A percentile compares a stretch with the other conserved stretches of the same genome.
Conservation (phyloP, 2,113 vertebrate species). For the Echinops telfairi region DNA sequence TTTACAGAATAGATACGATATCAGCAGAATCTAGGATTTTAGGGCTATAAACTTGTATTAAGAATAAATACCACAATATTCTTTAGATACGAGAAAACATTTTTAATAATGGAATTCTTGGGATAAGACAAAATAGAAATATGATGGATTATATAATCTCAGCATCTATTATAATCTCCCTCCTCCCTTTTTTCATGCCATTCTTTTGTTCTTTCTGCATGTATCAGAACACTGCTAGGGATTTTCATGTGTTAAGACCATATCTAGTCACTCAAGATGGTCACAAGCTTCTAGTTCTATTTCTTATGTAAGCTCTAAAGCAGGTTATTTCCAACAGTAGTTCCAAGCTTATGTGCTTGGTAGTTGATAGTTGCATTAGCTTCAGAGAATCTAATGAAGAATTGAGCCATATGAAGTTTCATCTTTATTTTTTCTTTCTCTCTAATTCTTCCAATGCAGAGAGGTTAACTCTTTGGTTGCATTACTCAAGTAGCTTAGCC, state of each 20-base stretch:
- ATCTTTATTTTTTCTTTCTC: not conserved
- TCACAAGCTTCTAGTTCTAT: slow-evolving; percentile 33
- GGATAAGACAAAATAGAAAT: slow-evolving; percentile 52
- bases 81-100: slow-evolving; percentile 38
- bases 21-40: slow-evolving; percentile 22
- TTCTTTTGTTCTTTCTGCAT: slow-evolving; percentile 14
- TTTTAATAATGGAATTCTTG: slow-evolving; percentile 38
- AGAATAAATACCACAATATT: slow-evolving; percentile 53
- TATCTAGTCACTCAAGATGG: not conserved
- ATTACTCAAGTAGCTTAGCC: not conserved
- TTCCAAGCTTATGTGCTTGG: not conserved
- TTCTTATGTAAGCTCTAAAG: slow-evolving; percentile 5
- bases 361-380: not conserved
- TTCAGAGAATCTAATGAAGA: slow-evolving; percentile 33
- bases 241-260: slow-evolving; percentile 58
- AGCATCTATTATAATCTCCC: not conserved
- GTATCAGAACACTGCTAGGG: slow-evolving; percentile 47
- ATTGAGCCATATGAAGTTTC: not conserved
- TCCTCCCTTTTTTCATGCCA: slow-evolving; percentile 30
- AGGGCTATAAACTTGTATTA: not conserved
- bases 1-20: slow-evolving; percentile 51
- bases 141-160: slow-evolving; percentile 33
- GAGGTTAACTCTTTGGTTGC: not conserved
- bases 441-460: not conserved
- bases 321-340: not conserved